Evolutionary conservation across 2,888 invertebrate species (phyloP).

Genomic region (Drosophila borborema): DNA sequence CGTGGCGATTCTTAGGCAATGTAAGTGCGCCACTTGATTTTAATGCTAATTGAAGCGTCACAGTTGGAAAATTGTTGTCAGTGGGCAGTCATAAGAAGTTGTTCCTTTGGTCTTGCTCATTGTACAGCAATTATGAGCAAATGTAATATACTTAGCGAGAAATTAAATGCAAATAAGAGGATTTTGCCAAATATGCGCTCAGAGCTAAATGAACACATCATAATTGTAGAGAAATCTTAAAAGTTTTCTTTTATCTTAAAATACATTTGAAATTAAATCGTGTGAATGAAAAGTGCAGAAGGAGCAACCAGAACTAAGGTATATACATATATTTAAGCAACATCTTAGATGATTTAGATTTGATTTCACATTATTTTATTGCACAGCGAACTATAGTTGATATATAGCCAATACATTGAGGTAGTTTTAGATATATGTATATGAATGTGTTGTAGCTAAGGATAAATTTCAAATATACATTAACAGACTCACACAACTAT

Average conservation of each 20-base stretch:
- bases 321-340: background rate
- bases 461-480: background rate
- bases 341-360: background rate
- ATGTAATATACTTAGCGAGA: background rate
- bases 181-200: background rate
- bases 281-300: background rate
- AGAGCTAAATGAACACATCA: background rate
- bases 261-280: background rate
- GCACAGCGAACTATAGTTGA: no score
- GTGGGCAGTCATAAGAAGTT: conserved; percentile 16
- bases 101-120: conserved; percentile 7
- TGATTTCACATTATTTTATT: background rate
- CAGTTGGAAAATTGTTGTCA: conserved; percentile 30
- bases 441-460: no score
- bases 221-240: background rate
- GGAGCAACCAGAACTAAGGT: background rate
- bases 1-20: conserved; percentile 15
- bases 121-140: conserved; percentile 8
- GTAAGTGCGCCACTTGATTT: conserved; percentile 44
- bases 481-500: background rate
- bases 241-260: no score
- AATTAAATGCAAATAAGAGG: conserved; percentile 1
- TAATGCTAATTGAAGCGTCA: conserved; percentile 71
- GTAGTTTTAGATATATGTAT: no score
- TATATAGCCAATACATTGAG: no score